Percentiles rank a stretch among this genome's conserved stretches.
phyloP scores from a whole-genome alignment of 2,888 invertebrate species.

The Pristionchus arcanus region DNA sequence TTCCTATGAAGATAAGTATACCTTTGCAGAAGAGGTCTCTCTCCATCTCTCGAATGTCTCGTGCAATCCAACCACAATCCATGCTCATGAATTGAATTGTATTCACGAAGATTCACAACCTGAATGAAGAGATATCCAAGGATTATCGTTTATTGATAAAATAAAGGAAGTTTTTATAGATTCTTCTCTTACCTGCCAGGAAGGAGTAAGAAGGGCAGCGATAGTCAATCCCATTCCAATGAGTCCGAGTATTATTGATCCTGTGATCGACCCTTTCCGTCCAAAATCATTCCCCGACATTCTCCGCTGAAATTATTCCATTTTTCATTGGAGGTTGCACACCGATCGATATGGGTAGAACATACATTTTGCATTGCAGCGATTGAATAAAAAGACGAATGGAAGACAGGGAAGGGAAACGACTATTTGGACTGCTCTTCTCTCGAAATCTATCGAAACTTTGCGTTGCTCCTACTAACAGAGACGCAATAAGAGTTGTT shows the following conservation, averaged over 20 bases:
- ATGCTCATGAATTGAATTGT: constrained; percentile 78
- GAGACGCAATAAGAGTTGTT: constrained; percentile 47
- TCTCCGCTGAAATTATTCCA: constrained; percentile 62
- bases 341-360: constrained; percentile 4
- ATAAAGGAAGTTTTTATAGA: neutral
- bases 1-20: constrained; percentile 51
- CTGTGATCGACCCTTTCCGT: constrained; percentile 70
- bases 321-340: neutral
- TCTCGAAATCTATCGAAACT: neutral
- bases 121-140: neutral
- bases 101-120: constrained; percentile 77
- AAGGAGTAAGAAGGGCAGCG: constrained; percentile 77
- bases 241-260: constrained; percentile 71
- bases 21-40: constrained; percentile 74
- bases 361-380: constrained; percentile 12
- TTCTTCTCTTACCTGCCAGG: constrained; percentile 69
- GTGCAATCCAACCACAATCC: constrained; percentile 78
- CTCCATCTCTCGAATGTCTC: constrained; percentile 75
- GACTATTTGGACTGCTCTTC: constrained; percentile 10
- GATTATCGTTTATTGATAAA: neutral
- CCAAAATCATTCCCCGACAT: constrained; percentile 67
- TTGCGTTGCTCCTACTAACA: constrained; percentile 9
- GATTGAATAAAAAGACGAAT: constrained; percentile 9
- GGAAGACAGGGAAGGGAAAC: neutral
- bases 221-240: constrained; percentile 77